Conservation (phyloP, 2,113 vertebrate genomes). For the Pantherophis guttatus region DNA sequence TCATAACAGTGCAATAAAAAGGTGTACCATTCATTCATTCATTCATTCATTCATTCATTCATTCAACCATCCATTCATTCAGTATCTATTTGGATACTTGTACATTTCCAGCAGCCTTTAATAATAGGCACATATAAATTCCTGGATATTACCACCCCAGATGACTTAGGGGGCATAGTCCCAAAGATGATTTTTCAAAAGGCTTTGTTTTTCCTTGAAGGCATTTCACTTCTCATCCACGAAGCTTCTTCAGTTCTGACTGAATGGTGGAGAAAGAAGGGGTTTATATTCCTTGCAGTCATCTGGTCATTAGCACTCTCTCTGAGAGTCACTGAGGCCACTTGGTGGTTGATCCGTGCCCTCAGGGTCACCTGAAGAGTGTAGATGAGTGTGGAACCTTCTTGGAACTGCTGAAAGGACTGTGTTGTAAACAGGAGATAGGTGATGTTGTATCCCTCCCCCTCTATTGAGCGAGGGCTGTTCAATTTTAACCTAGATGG, state of each 20-base stretch:
- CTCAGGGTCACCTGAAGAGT: neutral
- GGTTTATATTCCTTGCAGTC: neutral
- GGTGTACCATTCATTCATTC: neutral
- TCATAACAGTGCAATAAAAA: neutral
- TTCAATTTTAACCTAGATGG: neutral
- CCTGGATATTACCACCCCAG: neutral
- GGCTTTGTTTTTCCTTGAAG: neutral
- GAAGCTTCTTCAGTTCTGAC: neutral
- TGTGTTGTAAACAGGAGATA: neutral
- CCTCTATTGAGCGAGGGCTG: neutral
- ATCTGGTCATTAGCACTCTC: neutral
- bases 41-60: no score
- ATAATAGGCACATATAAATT: neutral
- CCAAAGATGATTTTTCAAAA: neutral
- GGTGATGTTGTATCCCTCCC: neutral
- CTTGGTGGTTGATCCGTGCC: neutral
- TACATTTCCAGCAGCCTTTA: neutral
- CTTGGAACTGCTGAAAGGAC: neutral
- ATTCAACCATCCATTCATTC: no score
- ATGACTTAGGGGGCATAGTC: neutral
- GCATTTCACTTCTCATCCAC: neutral
- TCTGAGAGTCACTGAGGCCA: neutral
- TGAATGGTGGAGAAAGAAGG: neutral
- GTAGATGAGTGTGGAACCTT: neutral
- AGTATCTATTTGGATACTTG: neutral